Evolutionary conservation across 2,797 vertebrate genomes (phyloP).

Genomic region (Tragelaphus eurycerus): DNA sequence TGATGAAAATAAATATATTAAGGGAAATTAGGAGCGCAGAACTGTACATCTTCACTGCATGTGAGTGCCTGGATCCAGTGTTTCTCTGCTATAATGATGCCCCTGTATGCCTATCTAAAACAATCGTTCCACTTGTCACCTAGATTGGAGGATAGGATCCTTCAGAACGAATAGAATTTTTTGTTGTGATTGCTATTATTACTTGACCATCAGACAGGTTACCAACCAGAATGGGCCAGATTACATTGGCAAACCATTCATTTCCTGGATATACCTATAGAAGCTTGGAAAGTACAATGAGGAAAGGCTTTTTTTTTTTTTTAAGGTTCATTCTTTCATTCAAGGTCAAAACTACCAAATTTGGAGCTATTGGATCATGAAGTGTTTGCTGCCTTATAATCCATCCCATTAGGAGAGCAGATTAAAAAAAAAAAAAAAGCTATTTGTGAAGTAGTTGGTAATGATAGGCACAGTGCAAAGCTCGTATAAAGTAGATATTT

Average conservation of each 20-base stretch:
- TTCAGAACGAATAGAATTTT: neutral
- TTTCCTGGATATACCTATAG: neutral
- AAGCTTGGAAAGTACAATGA: constrained; percentile 7
- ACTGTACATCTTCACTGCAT: neutral
- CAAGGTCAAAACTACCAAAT: neutral
- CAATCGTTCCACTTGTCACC: neutral
- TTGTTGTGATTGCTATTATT: neutral
- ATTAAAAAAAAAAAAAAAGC: neutral
- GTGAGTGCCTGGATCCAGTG: neutral
- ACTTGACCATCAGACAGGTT: neutral
- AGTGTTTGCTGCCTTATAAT: neutral
- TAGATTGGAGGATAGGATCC: neutral
- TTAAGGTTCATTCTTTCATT: neutral
- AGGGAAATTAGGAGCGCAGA: neutral
- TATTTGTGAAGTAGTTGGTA: neutral
- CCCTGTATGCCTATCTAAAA: neutral
- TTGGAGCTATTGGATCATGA: neutral
- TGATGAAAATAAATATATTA: constrained; percentile 27
- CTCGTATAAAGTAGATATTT: constrained; percentile 42
- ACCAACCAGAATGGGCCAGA: neutral
- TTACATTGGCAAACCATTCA: neutral
- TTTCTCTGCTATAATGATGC: neutral
- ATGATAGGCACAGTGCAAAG: neutral
- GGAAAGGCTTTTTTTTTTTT: neutral
- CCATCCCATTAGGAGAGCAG: neutral